These are phyloP conservation scores for Theocolax elegans DNA, from an alignment of 1,140 invertebrate genomes.

Conservation along the genomic window DNA sequence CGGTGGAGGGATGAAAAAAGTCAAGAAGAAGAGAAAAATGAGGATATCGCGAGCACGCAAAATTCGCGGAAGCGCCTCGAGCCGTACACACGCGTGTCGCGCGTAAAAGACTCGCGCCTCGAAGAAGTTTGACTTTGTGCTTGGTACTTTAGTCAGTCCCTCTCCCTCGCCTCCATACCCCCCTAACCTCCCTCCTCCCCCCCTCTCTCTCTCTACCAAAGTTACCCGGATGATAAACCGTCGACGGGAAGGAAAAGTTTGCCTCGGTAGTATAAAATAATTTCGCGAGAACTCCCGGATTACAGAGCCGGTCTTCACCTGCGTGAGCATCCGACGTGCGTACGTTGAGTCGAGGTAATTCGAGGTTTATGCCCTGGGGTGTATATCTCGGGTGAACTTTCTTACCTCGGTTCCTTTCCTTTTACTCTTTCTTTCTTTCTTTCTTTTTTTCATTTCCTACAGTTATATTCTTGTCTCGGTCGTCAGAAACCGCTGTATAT, in stretches of 20 bases:
- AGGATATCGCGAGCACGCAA: not conserved
- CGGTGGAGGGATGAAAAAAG: no score
- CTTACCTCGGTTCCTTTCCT: not conserved
- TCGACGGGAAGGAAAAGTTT: conserved; percentile 27
- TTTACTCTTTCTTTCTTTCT: not conserved
- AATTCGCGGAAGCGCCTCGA: not conserved
- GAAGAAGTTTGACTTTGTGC: conserved; percentile 30
- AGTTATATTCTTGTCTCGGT: not conserved
- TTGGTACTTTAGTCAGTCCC: no score
- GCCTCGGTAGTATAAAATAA: conserved; percentile 40
- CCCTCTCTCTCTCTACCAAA: no score
- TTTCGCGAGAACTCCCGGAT: conserved; percentile 25
- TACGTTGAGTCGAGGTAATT: conserved; percentile 37
- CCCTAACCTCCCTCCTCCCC: no score
- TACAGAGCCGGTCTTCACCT: no score
- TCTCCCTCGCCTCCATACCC: no score
- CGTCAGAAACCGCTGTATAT: no score
- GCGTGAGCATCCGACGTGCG: not conserved
- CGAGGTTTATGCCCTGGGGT: conserved; percentile 33
- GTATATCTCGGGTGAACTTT: conserved; percentile 27
- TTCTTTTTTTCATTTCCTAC: not conserved
- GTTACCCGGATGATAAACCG: conserved; percentile 41
- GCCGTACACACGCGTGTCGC: conserved; percentile 8
- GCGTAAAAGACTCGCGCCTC: not conserved
- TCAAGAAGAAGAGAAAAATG: no score